These are phyloP conservation scores for Temnothorax ravouxi DNA, from an alignment of 2,888 invertebrate genomes.

Conservation along the genomic window DNA sequence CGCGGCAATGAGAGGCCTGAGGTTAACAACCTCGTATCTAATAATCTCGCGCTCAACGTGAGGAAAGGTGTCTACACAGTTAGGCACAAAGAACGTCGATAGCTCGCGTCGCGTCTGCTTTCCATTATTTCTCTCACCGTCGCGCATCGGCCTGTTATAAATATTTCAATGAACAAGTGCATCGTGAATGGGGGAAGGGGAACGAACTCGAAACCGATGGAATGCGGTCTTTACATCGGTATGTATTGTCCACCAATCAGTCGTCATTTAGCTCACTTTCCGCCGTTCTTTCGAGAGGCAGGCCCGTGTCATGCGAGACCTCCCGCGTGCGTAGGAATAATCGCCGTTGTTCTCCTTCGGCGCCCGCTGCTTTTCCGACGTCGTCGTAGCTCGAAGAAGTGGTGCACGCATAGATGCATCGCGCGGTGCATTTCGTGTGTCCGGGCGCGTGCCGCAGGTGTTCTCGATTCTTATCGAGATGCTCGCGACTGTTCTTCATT, in stretches of 20 bases:
- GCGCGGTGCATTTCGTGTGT: neutral
- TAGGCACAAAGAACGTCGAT: constrained; percentile 52
- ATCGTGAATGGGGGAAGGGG: constrained; percentile 46
- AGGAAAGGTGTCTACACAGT: constrained; percentile 46
- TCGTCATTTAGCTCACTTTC: constrained; percentile 62
- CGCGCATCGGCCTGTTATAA: constrained; percentile 14
- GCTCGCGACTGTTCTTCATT: constrained; percentile 56
- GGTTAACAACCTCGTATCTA: constrained; percentile 38
- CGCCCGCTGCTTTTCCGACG: neutral
- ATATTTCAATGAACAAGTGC: constrained; percentile 62
- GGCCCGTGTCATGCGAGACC: constrained; percentile 15
- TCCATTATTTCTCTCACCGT: constrained; percentile 57
- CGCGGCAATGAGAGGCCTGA: constrained; percentile 1
- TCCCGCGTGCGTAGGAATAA: constrained; percentile 38
- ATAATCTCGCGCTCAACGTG: constrained; percentile 30
- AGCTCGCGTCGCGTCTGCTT: constrained; percentile 12
- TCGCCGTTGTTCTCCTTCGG: constrained; percentile 55
- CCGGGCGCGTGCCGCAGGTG: constrained; percentile 77
- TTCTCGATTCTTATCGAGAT: constrained; percentile 62
- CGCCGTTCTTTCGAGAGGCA: constrained; percentile 36
- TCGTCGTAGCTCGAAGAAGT: neutral
- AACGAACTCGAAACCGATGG: constrained; percentile 32
- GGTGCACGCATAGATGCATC: constrained; percentile 6
- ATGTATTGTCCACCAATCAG: constrained; percentile 80
- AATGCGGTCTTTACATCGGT: constrained; percentile 45